A percentile compares a stretch with the other conserved stretches of the same genome.
These are phyloP conservation scores for Pongo pygmaeus DNA, from an alignment of 2,113 vertebrate species.

Conservation along the genomic window DNA sequence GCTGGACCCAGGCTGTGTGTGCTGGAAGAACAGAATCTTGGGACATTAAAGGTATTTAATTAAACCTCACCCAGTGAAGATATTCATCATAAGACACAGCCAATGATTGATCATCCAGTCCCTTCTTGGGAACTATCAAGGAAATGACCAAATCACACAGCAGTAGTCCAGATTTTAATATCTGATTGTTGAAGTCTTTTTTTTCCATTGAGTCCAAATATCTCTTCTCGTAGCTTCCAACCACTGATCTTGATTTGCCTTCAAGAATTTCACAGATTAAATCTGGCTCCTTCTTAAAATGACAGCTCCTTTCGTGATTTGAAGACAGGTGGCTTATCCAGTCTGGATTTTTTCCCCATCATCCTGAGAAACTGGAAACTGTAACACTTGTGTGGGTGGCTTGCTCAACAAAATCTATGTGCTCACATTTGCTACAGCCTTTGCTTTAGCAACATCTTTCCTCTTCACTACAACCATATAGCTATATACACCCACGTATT, in stretches of 20 bases:
- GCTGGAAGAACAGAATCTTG: not conserved
- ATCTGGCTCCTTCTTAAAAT: not conserved
- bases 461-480: not conserved
- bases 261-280: not conserved
- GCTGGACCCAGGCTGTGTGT: not conserved
- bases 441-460: not conserved
- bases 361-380: not conserved
- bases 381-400: not conserved
- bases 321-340: not conserved
- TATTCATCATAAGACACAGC: not conserved
- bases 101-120: not conserved
- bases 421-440: not conserved
- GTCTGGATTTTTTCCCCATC: not conserved
- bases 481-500: fast-evolving
- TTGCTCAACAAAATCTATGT: not conserved
- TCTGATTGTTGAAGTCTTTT: not conserved
- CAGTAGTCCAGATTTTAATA: not conserved
- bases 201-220: not conserved
- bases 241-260: not conserved
- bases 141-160: not conserved
- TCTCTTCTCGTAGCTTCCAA: not conserved
- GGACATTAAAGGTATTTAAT: not conserved
- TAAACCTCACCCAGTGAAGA: not conserved
- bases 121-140: not conserved
- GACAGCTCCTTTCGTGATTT: not conserved